phyloP scores from a whole-genome alignment of 2,888 invertebrate species.

The Philopedon plagiatum region DNA sequence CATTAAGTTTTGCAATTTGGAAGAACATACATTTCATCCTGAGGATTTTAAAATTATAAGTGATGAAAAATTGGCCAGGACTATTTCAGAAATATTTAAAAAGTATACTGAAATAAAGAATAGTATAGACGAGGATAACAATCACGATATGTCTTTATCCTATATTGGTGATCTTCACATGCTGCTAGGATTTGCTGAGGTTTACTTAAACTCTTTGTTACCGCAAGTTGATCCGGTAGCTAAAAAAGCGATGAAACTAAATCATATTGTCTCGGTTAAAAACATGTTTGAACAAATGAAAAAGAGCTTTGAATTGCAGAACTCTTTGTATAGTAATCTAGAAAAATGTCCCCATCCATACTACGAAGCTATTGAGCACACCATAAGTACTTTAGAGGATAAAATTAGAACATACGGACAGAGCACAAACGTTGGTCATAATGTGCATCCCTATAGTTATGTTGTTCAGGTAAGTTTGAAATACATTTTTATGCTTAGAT shows the following conservation, averaged over 20 bases:
- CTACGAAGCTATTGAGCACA: slow-evolving; percentile 65
- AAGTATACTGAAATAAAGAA: slow-evolving; percentile 2
- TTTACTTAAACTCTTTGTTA: slow-evolving; percentile 74
- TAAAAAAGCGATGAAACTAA: slow-evolving; percentile 81
- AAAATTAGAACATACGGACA: slow-evolving; percentile 71
- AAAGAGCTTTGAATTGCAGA: slow-evolving; percentile 73
- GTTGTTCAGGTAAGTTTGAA: slow-evolving; percentile 72
- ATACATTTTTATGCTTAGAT: neutral
- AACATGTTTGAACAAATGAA: slow-evolving; percentile 72
- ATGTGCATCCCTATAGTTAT: slow-evolving; percentile 69
- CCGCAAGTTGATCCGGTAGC: slow-evolving; percentile 88
- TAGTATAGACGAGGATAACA: neutral
- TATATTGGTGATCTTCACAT: slow-evolving; percentile 62
- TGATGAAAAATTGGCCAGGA: neutral
- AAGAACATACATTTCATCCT: neutral
- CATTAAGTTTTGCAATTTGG: neutral
- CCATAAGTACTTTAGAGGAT: slow-evolving; percentile 40
- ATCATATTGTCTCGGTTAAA: slow-evolving; percentile 80
- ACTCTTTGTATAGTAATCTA: slow-evolving; percentile 64
- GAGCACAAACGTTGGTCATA: slow-evolving; percentile 69
- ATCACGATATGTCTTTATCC: slow-evolving; percentile 10
- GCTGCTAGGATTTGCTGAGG: slow-evolving; percentile 72
- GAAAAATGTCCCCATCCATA: slow-evolving; percentile 70
- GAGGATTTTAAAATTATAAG: neutral
- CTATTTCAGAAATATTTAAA: slow-evolving; percentile 1